phyloP scores from a whole-genome alignment of 2,797 vertebrate species.

The Siniperca obscura region DNA sequence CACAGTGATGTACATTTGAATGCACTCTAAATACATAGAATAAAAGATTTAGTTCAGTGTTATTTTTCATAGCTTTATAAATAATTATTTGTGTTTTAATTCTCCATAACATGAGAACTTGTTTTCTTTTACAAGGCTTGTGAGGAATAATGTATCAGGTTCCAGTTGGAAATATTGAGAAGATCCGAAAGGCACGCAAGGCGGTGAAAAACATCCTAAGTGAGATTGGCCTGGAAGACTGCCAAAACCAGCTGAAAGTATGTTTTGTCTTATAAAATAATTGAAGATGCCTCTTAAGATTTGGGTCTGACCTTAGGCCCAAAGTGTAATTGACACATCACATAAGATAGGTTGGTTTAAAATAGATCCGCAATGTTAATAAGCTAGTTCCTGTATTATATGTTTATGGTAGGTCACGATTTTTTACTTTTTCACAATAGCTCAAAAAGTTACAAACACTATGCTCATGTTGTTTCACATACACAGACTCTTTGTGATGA shows the following conservation, averaged over 20 bases:
- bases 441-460: neutral
- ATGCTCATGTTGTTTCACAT: neutral
- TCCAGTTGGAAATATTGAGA: conserved; percentile 95
- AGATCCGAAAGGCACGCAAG: conserved; percentile 93
- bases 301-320: neutral
- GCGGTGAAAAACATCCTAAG: conserved; percentile 93
- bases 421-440: neutral
- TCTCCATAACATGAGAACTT: neutral
- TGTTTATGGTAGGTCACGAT: neutral
- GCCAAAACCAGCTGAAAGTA: conserved; percentile 84
- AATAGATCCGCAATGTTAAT: neutral
- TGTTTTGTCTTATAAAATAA: conserved; percentile 16
- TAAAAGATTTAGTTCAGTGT: neutral
- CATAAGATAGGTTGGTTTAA: neutral
- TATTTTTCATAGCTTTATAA: neutral
- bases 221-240: conserved; percentile 95
- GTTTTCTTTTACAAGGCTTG: conserved; percentile 64
- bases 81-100: neutral
- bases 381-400: neutral
- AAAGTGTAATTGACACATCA: neutral
- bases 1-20: neutral
- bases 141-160: conserved; percentile 94
- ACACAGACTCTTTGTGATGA: neutral
- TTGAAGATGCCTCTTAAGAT: neutral
- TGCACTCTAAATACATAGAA: neutral